Conservation (phyloP, 2,888 invertebrate species). For the Geotrupes spiniger region DNA sequence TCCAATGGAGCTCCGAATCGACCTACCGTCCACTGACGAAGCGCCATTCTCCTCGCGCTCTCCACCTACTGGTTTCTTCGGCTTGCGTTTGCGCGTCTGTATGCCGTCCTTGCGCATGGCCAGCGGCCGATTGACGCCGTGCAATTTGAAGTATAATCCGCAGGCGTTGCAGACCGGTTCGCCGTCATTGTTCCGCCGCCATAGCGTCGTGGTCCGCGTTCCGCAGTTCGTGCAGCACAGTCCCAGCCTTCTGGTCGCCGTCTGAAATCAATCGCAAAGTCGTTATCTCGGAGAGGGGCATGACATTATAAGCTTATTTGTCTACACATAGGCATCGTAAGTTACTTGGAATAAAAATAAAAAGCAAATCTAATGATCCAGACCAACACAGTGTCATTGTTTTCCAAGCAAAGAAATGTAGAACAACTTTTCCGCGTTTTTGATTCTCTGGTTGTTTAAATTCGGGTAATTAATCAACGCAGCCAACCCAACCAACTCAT, state of each 20-base stretch:
- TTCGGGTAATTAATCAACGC: too few relatives aligned
- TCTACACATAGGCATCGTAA: neutral
- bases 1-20: neutral
- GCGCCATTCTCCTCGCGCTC: slow-evolving; percentile 46
- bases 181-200: slow-evolving; percentile 97
- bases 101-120: slow-evolving; percentile 97
- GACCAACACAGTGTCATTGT: too few relatives aligned
- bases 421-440: too few relatives aligned
- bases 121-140: slow-evolving; percentile 87
- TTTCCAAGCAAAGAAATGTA: too few relatives aligned
- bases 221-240: slow-evolving; percentile 95
- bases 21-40: slow-evolving; percentile 46
- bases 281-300: slow-evolving; percentile 1
- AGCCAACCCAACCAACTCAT: too few relatives aligned
- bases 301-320: too few relatives aligned
- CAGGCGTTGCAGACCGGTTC: slow-evolving; percentile 99
- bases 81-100: slow-evolving; percentile 93
- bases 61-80: slow-evolving; percentile 70
- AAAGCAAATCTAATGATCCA: too few relatives aligned
- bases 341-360: neutral
- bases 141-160: slow-evolving; percentile 94
- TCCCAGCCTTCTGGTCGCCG: slow-evolving; percentile 82
- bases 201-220: slow-evolving; percentile 95
- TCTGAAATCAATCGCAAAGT: slow-evolving; percentile 63
- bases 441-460: too few relatives aligned